Percentiles rank a stretch among this genome's conserved stretches.
phyloP scores from a whole-genome alignment of 2,113 vertebrate genomes.

The Ondatra zibethicus region DNA sequence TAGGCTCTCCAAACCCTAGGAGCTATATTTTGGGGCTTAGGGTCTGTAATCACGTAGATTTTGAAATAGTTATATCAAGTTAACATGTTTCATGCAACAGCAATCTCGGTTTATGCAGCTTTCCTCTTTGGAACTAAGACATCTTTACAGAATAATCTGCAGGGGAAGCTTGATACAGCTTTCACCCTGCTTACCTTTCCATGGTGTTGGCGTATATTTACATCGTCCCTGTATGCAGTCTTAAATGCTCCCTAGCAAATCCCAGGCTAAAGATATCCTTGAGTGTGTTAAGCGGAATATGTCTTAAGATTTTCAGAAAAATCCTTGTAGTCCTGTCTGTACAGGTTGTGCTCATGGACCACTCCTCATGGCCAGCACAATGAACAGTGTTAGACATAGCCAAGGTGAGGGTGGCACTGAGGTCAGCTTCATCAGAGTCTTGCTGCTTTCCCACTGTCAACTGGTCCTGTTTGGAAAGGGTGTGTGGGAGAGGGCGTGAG shows the following conservation, averaged over 20 bases:
- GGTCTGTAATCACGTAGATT: background rate
- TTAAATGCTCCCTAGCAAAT: background rate
- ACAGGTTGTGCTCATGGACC: background rate
- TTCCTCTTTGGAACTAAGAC: background rate
- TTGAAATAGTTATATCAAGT: background rate
- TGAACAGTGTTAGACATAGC: background rate
- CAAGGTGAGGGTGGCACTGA: background rate
- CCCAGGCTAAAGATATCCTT: background rate
- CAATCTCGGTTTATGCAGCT: background rate
- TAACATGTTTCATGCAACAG: background rate
- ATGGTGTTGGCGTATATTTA: background rate
- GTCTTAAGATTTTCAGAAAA: background rate
- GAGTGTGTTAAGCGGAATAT: background rate
- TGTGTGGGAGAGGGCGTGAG: background rate
- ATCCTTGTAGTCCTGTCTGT: background rate
- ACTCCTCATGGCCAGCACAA: background rate
- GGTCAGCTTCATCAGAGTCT: background rate
- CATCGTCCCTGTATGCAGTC: no score
- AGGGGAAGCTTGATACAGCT: background rate
- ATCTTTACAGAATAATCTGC: background rate
- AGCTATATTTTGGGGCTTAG: background rate
- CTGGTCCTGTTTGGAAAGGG: background rate
- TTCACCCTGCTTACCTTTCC: background rate
- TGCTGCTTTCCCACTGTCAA: background rate
- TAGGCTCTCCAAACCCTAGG: background rate